Evolutionary conservation across 2,888 invertebrate species (phyloP).

Genomic region (Stenodera caucasica): DNA sequence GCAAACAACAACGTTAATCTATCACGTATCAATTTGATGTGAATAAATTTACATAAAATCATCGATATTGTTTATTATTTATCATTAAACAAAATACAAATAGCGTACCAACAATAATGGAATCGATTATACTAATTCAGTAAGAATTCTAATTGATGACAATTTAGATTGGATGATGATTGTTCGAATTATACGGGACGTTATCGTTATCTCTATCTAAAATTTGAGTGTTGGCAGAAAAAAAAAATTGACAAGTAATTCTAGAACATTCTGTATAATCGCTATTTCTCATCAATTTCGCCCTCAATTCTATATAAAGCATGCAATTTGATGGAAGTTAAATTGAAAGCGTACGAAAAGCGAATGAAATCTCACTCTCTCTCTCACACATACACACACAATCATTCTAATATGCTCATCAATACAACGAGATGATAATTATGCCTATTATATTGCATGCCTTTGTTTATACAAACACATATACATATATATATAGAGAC

Average conservation of each 20-base stretch:
- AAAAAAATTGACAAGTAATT: too few species aligned
- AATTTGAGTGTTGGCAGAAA: too few species aligned
- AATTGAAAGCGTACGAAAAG: neutral
- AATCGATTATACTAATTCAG: too few species aligned
- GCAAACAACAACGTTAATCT: constrained; percentile 24
- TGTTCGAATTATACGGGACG: too few species aligned
- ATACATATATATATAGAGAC: constrained; percentile 29
- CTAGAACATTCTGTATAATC: too few species aligned
- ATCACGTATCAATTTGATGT: constrained; percentile 25
- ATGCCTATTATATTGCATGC: constrained; percentile 32
- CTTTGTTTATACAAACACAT: constrained; percentile 35
- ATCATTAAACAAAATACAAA: too few species aligned
- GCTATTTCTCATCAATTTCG: too few species aligned
- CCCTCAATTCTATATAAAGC: neutral
- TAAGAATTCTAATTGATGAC: too few species aligned
- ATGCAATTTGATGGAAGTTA: neutral
- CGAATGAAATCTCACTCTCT: neutral
- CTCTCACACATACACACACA: constrained; percentile 14
- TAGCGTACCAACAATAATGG: too few species aligned
- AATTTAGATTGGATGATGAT: too few species aligned
- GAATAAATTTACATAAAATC: neutral
- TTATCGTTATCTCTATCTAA: too few species aligned
- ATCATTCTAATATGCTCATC: constrained; percentile 27
- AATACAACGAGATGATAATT: constrained; percentile 34
- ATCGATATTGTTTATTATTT: too few species aligned